Evolutionary conservation across 2,888 invertebrate genomes (phyloP).

Genomic region (Ochropleura leucogaster): DNA sequence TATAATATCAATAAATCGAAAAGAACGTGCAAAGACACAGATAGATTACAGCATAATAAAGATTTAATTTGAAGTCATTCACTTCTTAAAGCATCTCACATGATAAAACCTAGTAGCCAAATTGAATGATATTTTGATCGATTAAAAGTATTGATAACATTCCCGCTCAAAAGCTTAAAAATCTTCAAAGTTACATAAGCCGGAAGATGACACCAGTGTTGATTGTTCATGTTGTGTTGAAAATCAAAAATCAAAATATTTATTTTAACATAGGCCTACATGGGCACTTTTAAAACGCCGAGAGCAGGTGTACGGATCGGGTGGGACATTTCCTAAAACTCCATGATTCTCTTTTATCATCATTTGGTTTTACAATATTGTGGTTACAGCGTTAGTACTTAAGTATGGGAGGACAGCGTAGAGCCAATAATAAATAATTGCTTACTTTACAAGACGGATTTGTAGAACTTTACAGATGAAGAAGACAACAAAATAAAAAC

Average conservation of each 20-base stretch:
- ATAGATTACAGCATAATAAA: not conserved
- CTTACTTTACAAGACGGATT: too few relatives aligned
- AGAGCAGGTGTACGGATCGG: too few relatives aligned
- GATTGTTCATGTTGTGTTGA: not conserved
- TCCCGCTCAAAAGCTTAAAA: not conserved
- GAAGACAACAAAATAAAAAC: not conserved
- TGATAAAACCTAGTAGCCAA: not conserved
- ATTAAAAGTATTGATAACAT: not conserved
- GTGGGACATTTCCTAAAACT: too few relatives aligned
- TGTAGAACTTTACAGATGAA: not conserved
- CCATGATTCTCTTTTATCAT: too few relatives aligned
- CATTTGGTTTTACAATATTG: too few relatives aligned
- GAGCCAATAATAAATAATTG: too few relatives aligned
- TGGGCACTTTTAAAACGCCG: too few relatives aligned
- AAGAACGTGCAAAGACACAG: conserved; percentile 47
- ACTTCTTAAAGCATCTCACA: not conserved
- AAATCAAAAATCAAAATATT: too few relatives aligned
- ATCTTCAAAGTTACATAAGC: not conserved
- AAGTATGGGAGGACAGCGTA: too few relatives aligned
- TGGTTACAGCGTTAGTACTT: too few relatives aligned
- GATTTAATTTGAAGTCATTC: conserved; percentile 20
- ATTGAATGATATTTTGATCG: not conserved
- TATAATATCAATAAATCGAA: conserved; percentile 22
- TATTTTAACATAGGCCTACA: too few relatives aligned
- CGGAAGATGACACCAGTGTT: not conserved